Evolutionary conservation across 2,888 invertebrate species (phyloP).

Genomic region (Cephus pygmeus): DNA sequence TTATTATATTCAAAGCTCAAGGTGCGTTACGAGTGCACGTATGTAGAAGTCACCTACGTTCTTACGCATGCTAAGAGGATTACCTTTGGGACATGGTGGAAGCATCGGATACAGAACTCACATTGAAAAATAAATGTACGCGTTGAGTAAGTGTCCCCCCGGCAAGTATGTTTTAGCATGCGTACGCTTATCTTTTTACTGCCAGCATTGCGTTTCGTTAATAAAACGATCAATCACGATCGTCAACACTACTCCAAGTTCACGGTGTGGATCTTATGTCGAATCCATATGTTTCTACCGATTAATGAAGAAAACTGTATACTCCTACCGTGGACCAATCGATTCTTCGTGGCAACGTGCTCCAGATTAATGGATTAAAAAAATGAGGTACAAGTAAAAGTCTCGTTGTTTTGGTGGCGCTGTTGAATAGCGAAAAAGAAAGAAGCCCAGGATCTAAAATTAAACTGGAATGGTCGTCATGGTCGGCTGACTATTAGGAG

Average conservation of each 20-base stretch:
- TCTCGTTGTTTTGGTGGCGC: not conserved
- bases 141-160: not conserved
- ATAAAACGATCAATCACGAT: not conserved
- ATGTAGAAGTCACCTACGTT: not conserved
- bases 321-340: not conserved
- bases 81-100: not conserved
- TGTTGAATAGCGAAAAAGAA: not conserved
- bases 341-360: not conserved
- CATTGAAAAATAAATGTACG: not conserved
- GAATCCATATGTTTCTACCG: not conserved
- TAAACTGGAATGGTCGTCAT: not conserved
- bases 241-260: not conserved
- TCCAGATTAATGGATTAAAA: not conserved
- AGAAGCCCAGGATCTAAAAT: not conserved
- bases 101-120: not conserved
- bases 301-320: not conserved
- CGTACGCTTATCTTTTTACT: not conserved
- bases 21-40: not conserved
- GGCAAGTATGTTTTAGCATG: not conserved
- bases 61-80: not conserved
- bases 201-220: not conserved
- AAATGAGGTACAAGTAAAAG: not conserved
- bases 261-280: not conserved
- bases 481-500: not conserved
- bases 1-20: not conserved